Evolutionary conservation across 2,888 invertebrate species (phyloP).

Genomic region (Papilio protenor): DNA sequence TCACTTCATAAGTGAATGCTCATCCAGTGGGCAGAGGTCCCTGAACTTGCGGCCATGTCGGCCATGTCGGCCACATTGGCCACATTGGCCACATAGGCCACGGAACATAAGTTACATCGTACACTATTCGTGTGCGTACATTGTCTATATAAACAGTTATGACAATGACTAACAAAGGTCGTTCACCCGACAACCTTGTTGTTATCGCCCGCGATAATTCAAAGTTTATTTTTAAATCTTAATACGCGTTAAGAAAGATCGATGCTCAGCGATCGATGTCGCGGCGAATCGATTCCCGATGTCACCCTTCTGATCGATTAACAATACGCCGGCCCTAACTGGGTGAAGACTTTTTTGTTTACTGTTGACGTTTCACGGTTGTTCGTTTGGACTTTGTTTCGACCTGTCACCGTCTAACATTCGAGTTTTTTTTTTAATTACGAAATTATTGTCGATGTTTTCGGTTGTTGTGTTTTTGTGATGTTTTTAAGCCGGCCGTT

Average conservation of each 20-base stretch:
- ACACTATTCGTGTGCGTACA: slow-evolving; percentile 48
- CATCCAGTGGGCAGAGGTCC: slow-evolving; percentile 45
- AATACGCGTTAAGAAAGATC: slow-evolving; percentile 33
- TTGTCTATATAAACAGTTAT: slow-evolving; percentile 47
- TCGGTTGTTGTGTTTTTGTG: neutral
- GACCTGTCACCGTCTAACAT: slow-evolving; percentile 3
- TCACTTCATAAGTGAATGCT: slow-evolving; percentile 46
- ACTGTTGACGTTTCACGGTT: slow-evolving; percentile 17
- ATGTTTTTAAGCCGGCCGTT: slow-evolving; percentile 2
- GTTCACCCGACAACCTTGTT: slow-evolving; percentile 47
- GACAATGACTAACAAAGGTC: slow-evolving; percentile 48
- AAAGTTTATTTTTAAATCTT: slow-evolving; percentile 23
- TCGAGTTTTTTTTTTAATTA: slow-evolving; percentile 28
- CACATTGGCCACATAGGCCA: neutral
- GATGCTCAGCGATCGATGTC: slow-evolving; percentile 31
- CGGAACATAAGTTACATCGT: slow-evolving; percentile 42
- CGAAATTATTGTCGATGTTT: slow-evolving; percentile 28
- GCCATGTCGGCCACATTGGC: neutral
- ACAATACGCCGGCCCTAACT: slow-evolving; percentile 30
- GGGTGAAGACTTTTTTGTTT: slow-evolving; percentile 32
- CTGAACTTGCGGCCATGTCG: slow-evolving; percentile 41
- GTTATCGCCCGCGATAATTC: slow-evolving; percentile 44
- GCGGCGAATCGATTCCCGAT: slow-evolving; percentile 43
- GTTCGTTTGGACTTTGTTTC: neutral
- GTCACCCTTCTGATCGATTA: slow-evolving; percentile 42